Conservation (phyloP, 2,888 invertebrate species). For the Brachylomia viminalis region DNA sequence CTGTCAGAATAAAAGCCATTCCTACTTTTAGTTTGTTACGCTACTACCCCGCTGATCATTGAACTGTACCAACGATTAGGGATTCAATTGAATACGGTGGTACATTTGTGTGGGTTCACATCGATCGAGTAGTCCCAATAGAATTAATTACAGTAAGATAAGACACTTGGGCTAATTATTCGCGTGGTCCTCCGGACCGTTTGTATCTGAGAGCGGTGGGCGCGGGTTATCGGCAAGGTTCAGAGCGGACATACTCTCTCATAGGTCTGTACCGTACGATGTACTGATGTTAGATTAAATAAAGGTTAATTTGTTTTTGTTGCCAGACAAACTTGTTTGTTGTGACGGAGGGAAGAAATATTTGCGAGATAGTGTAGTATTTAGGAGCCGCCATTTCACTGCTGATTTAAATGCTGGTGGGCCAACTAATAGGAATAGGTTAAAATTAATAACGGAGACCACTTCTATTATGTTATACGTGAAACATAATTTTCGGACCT, state of each 20-base stretch:
- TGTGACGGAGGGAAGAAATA: conserved; percentile 36
- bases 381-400: background rate
- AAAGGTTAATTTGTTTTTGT: conserved; percentile 76
- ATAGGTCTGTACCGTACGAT: conserved; percentile 33
- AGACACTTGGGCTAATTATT: conserved; percentile 83
- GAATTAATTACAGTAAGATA: conserved; percentile 85
- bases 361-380: conserved; percentile 9
- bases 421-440: conserved; percentile 11
- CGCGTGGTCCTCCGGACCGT: conserved; percentile 59
- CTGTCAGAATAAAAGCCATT: no score
- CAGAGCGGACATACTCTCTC: conserved; percentile 51
- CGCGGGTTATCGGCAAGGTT: conserved; percentile 69
- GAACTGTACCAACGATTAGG: conserved; percentile 29
- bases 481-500: conserved; percentile 11
- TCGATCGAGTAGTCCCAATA: conserved; percentile 61
- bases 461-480: background rate
- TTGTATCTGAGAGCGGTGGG: conserved; percentile 62
- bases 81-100: conserved; percentile 43
- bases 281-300: conserved; percentile 67
- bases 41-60: no score
- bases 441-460: background rate
- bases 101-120: conserved; percentile 26
- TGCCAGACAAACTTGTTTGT: conserved; percentile 54
- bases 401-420: conserved; percentile 19
- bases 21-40: no score